A percentile compares a stretch with the other conserved stretches of the same genome.
Conservation (phyloP, 2,113 vertebrate genomes). For the Talpa occidentalis region DNA sequence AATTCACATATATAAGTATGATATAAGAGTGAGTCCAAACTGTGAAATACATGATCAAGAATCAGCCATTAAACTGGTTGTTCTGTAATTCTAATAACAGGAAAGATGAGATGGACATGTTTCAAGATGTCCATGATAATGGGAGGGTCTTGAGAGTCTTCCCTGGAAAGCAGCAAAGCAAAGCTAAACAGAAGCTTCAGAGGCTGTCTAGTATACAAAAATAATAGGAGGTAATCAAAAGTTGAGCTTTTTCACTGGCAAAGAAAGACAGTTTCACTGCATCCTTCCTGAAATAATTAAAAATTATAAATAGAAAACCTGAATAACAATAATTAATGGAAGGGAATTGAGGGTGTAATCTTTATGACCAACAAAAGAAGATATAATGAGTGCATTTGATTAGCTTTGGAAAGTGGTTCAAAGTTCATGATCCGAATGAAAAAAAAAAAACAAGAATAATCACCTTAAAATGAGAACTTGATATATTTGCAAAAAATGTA, state of each 20-base stretch:
- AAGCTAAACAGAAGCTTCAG: conserved; percentile 10
- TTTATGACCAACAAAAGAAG: neutral
- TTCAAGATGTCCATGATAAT: neutral
- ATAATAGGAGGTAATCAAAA: neutral
- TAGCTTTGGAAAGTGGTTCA: neutral
- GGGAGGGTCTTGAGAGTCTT: neutral
- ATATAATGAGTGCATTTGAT: neutral
- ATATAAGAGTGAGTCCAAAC: conserved; percentile 13
- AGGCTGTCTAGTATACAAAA: neutral
- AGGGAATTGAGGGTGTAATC: neutral
- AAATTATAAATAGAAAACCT: conserved; percentile 1
- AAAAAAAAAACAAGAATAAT: neutral
- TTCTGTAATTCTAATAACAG: neutral
- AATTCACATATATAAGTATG: neutral
- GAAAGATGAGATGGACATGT: neutral
- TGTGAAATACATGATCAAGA: conserved; percentile 1
- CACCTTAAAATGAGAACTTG: neutral
- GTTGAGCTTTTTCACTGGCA: neutral
- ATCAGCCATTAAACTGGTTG: neutral
- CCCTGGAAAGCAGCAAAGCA: neutral
- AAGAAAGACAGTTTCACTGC: neutral
- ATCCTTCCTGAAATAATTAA: conserved; percentile 9
- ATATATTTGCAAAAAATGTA: neutral
- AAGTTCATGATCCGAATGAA: neutral
- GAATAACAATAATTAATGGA: neutral